phyloP scores from a whole-genome alignment of 1,140 invertebrate species.

The Heliothis virescens region DNA sequence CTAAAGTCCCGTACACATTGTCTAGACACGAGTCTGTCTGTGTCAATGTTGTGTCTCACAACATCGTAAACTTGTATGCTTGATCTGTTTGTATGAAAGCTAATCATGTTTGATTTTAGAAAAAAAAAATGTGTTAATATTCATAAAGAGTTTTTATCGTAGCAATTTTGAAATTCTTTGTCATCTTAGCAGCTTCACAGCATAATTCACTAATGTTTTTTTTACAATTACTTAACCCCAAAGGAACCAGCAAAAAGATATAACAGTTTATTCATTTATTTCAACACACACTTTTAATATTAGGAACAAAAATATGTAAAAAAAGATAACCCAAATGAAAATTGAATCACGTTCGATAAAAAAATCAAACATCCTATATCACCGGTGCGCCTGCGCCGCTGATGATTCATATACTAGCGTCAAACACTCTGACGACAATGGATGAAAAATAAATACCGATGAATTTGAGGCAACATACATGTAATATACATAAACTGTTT shows the following conservation, averaged over 20 bases:
- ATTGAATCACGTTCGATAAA: neutral
- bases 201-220: too few species aligned
- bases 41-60: conserved; percentile 23
- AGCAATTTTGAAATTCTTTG: too few species aligned
- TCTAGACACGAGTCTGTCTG: conserved; percentile 56
- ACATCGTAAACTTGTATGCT: conserved; percentile 20
- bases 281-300: too few species aligned
- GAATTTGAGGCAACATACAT: conserved; percentile 49
- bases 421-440: conserved; percentile 77
- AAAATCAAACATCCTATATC: conserved; percentile 60
- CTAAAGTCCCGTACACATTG: conserved; percentile 52
- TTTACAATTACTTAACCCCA: too few species aligned
- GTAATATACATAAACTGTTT: neutral
- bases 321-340: neutral
- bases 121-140: too few species aligned
- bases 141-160: too few species aligned
- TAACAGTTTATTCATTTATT: too few species aligned
- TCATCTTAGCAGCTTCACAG: too few species aligned
- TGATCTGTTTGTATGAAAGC: neutral
- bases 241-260: too few species aligned
- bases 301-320: neutral
- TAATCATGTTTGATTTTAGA: neutral
- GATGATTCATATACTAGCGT: conserved; percentile 75
- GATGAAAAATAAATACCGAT: conserved; percentile 70
- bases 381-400: conserved; percentile 69